Percentiles rank a stretch among this genome's conserved stretches.
Conservation (phyloP, 2,888 invertebrate species). For the Sesia bembeciformis region DNA sequence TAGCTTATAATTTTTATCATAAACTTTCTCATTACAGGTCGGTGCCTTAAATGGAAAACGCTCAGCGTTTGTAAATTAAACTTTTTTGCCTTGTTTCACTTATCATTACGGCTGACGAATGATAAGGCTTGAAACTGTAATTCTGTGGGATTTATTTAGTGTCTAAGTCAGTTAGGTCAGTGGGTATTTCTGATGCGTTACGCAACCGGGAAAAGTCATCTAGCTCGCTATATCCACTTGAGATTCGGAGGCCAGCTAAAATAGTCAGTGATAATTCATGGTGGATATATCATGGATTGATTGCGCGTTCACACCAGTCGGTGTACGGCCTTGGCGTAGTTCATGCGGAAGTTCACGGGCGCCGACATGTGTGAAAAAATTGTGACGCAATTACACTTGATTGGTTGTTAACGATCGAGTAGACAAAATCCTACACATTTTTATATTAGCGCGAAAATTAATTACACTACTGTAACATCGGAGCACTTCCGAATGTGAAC, state of each 20-base stretch:
- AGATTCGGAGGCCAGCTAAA: conserved; percentile 36
- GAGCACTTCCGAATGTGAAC: too few species aligned
- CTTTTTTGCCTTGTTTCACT: background rate
- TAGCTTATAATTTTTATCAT: conserved; percentile 28
- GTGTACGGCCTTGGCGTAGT: conserved; percentile 54
- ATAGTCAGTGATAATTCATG: conserved; percentile 49
- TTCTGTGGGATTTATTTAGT: too few species aligned
- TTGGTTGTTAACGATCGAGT: background rate
- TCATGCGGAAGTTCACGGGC: conserved; percentile 68
- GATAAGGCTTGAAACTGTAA: background rate
- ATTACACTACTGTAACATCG: too few species aligned
- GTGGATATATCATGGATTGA: conserved; percentile 41
- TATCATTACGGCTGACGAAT: background rate
- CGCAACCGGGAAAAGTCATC: conserved; percentile 56
- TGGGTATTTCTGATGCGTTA: conserved; percentile 52
- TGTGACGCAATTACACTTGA: conserved; percentile 15
- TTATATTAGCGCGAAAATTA: background rate
- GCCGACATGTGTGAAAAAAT: conserved; percentile 19
- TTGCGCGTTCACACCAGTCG: conserved; percentile 31
- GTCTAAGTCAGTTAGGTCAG: conserved; percentile 1
- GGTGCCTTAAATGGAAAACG: conserved; percentile 21
- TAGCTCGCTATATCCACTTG: conserved; percentile 33
- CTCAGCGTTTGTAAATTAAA: conserved; percentile 5
- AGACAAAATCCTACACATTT: background rate
- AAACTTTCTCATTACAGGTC: conserved; percentile 28